Evolutionary conservation across 2,797 vertebrate genomes (phyloP), one percentile per base, ranked within the genome.

Genomic region (Arvicola amphibius): DNA sequence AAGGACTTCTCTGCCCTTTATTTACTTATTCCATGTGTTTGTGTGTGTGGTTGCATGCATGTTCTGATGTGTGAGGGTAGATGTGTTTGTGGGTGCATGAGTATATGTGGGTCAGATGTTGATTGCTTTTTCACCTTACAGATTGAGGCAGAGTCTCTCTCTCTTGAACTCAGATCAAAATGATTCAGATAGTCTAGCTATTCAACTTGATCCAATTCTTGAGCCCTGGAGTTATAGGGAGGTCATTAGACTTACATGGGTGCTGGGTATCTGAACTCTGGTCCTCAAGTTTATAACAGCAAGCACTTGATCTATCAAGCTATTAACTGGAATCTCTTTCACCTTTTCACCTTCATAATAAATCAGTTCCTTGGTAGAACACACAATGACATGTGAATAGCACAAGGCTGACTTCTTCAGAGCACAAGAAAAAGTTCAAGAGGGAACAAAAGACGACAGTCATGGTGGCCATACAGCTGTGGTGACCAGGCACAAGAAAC

Each of bases 261-360:
- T 32, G 5, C 67, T 88, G 48, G 25, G n/a, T 40, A 29, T 73
- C 67, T 53, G 48, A 73, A 37, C 48, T 73, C 67, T 37, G 34
- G 9, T 19, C 8, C 65, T 29, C 34, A 40, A 71, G 19, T 3
- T 11, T 53, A 9, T 25, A 56, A 56, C 1, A 7, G 46, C 61
- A 71, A 87, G 8, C 21, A 27, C 48, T 40, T 19, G 29, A 73
- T 40, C 85, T 40, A 5, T 21, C 25, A 3, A 73, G n/a, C 11
- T 10, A 40, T 32, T 40, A 16, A 25, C n/a, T 32, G n/a, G 10
- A n/a, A n/a, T n/a, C n/a, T n/a, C n/a, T n/a, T n/a, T n/a, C n/a
- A n/a, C n/a, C n/a, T 23, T 85, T 88, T 63, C 63, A 93, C 56
- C n/a, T 80, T 95, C 73, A 73, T 29, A 84, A 86, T 29, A 94